Base-by-base conservation (phyloP, 2,888 invertebrate genomes). In the Polymixis lichenea region DNA sequence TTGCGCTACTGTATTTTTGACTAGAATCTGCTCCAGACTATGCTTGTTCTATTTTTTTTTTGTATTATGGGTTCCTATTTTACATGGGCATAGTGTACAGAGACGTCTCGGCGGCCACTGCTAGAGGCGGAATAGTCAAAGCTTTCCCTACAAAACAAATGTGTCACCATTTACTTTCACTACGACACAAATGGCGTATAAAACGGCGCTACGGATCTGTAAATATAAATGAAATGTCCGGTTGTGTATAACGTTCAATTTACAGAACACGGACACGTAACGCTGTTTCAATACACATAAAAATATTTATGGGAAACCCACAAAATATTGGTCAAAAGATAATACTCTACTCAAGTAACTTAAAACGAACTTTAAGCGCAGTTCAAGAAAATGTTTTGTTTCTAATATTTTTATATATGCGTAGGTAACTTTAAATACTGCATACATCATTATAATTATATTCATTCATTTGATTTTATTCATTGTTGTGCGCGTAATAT, bases 1-100 rank as follows among this genome's bases (percentile, higher is more conserved):
- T 25, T 49, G 28, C 25, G 82, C 82, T 78, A 82, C 78, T 53
- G 78, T 82, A 53, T 75, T 62, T 38, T 55, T n/a, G 2, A 82
- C 55, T 56, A 53, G 6, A 11, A 46, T 46, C 0, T 46, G 7
- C n/a, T 75, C 11, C 51, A 6, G 43, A 15, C n/a, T 51, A 25
- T 64, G 19, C 43, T 56, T 32, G 13, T 0, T n/a, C 56, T n/a
- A n/a, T 5, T 7, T 3, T 15, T 72, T 22, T 53, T 22, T 25
- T 6, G 11, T n/a, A n/a, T n/a, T n/a, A n/a, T n/a, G n/a, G n/a
- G n/a, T n/a, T n/a, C n/a, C n/a, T n/a, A 15, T 7, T 15, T 25
- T 56, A 38, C 38, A 38, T 38, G 38, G 6, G 13, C 3, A 46
- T 11, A 13, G 22, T 32, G 32, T 13, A 22, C 0, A 0, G 2